A percentile compares a stretch with the other conserved stretches of the same genome.
phyloP scores from a whole-genome alignment of 1,140 invertebrate genomes.

The Lethrus apterus region DNA sequence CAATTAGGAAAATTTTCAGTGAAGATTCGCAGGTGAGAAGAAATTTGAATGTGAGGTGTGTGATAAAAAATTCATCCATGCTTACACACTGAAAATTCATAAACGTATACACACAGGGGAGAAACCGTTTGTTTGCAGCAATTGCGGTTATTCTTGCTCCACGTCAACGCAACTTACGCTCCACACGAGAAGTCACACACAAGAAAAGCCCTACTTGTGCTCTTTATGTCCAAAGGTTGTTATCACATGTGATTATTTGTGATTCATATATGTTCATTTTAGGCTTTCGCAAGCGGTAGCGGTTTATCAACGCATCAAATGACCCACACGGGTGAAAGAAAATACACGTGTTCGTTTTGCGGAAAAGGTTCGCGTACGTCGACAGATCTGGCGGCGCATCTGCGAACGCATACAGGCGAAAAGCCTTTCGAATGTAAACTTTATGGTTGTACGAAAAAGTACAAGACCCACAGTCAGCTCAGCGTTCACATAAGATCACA shows the following conservation, averaged over 20 bases:
- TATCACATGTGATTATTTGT: neutral
- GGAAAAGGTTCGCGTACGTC: constrained; percentile 48
- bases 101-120: constrained; percentile 27
- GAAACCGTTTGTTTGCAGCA: constrained; percentile 25
- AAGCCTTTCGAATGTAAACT: constrained; percentile 49
- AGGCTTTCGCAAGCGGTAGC: constrained; percentile 18
- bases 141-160: constrained; percentile 24
- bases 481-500: constrained; percentile 22
- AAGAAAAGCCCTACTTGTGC: constrained; percentile 26
- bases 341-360: constrained; percentile 63
- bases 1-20: constrained; percentile 10
- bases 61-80: constrained; percentile 18
- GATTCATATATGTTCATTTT: constrained; percentile 7
- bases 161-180: constrained; percentile 24
- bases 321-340: constrained; percentile 62
- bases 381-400: constrained; percentile 36
- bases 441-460: constrained; percentile 30
- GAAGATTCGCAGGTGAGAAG: constrained; percentile 28
- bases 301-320: constrained; percentile 42
- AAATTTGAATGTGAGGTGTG: constrained; percentile 22
- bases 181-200: constrained; percentile 22
- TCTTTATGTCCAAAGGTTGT: constrained; percentile 20
- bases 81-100: constrained; percentile 20
- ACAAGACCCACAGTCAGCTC: constrained; percentile 24
- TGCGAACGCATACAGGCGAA: constrained; percentile 49